Evolutionary conservation across 1,140 invertebrate genomes (phyloP), one percentile per base, ranked within the genome.

Genomic region (Meloidogyne floridensis): DNA sequence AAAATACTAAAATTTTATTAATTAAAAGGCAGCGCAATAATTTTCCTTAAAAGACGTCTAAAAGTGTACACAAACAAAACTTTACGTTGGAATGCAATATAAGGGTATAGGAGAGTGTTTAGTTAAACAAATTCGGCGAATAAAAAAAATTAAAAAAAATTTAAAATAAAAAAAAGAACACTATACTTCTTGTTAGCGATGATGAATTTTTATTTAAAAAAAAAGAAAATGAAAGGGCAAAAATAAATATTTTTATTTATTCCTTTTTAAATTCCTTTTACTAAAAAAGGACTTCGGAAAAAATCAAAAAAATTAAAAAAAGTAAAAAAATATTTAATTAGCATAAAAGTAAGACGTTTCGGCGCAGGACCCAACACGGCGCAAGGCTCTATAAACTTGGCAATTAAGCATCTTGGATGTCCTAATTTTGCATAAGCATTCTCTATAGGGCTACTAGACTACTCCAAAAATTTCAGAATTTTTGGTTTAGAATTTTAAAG

Each of bases 41-140:
- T n/a, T 32, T 65, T 4, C 10, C 47, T 47, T 65, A 65, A 65
- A 65, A 65, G 10, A 11, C 59, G 59, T 65, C n/a, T 65, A 15
- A 32, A 65, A 65, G 59, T 65, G 59, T 65, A 47, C 47, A 65
- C 59, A 59, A 11, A 15, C 56, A 65, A 65, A 65, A 65, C 59
- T 65, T 65, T 65, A 65, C n/a, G 15, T 65, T 65, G 59, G 59
- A 65, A 65, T 65, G 59, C 2, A n/a, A 4, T 59, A 32, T 32
- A 32, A 8, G 47, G 59, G 59, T 6, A 32, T 32, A 32, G 32
- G 59, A 5, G 4, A 1, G 15, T 65, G 4, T 65, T 65, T 65
- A n/a, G n/a, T 65, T 65, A 65, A 65, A 65, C n/a, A 65, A 65
- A 65, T 65, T 65, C 59, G 59, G 59, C 59, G 59, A 65, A 65